These are phyloP conservation scores for Callinectes sapidus DNA, from an alignment of 2,888 invertebrate genomes.

Conservation along the genomic window DNA sequence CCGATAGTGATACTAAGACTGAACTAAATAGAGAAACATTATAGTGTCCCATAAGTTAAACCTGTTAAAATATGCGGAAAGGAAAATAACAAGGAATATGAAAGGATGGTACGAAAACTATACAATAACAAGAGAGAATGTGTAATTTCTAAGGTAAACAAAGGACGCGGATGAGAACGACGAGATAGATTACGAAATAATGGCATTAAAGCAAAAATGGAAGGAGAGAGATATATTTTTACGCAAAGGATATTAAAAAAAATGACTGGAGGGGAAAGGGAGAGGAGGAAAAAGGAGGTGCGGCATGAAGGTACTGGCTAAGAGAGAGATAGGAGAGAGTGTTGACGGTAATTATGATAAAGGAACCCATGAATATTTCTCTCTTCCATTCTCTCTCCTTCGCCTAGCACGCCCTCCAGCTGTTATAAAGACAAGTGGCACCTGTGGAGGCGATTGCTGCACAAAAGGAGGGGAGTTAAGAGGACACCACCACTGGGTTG, in stretches of 20 bases:
- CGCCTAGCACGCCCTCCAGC: neutral
- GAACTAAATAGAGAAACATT: no score
- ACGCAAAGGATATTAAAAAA: neutral
- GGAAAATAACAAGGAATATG: neutral
- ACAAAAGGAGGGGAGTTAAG: neutral
- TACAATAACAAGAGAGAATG: no score
- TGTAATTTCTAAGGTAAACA: no score
- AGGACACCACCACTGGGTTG: neutral
- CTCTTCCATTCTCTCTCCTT: neutral
- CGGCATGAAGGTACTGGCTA: neutral
- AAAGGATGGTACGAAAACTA: neutral
- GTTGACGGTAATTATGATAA: neutral
- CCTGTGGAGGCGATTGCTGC: neutral
- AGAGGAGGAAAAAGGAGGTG: neutral
- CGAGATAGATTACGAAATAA: neutral
- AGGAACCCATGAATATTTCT: neutral
- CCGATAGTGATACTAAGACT: no score
- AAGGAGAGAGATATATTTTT: neutral
- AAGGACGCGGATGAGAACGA: neutral
- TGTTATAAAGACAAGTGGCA: neutral
- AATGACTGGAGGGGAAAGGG: neutral
- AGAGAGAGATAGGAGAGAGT: neutral
- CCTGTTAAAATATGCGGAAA: no score
- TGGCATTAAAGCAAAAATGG: neutral
- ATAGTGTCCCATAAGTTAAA: no score